Base-by-base conservation (phyloP, 2,113 vertebrate species). In the Hydrolagus affinis region DNA sequence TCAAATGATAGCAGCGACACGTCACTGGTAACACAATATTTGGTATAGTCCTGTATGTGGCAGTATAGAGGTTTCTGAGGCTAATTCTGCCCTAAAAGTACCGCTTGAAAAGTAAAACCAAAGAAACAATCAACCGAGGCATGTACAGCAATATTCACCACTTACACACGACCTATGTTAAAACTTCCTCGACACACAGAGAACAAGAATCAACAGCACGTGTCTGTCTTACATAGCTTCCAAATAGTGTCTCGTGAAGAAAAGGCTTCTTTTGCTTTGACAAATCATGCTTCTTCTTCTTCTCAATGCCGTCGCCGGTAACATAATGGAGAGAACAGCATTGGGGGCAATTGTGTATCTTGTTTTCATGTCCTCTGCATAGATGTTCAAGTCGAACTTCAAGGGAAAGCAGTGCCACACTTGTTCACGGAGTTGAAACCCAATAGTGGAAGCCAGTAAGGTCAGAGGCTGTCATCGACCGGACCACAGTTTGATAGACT, bases 91-190 rank as follows among this genome's bases (percentile, higher is more conserved):
- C 44, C 60, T 68, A 66, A 83, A 83, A 32, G 21, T 83, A 83
- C 78, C 32, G 78, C 60, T 83, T 83, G 78, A 68, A 83, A 66
- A 57, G 73, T 44, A 60, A 83, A 83, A 32, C 7, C 30, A 66
- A 74, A 32, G 8, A 30, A 62, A 17, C 9, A 64, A 83, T 19
- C 12, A 83, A 83, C 44, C 44, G 44, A 83, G 23, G 60, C 78
- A 83, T 83, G 78, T 83, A 83, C 78, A 83, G 62, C 78, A 83
- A 83, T 83, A 83, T 83, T 83, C 32, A 83, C 78, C 78, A 83
- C 78, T 83, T 83, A 66, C 78, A 9, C 78, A 83, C 78, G 66
- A 83, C 66, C 78, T 83, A 83, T 66, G 78, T 83, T 83, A 66
- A n/a, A 83, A 83, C 78, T 83, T 83, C 78, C 59, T 83, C 66